These are phyloP conservation scores for Nasua narica DNA, from an alignment of 2,797 vertebrate genomes.

Conservation along the genomic window DNA sequence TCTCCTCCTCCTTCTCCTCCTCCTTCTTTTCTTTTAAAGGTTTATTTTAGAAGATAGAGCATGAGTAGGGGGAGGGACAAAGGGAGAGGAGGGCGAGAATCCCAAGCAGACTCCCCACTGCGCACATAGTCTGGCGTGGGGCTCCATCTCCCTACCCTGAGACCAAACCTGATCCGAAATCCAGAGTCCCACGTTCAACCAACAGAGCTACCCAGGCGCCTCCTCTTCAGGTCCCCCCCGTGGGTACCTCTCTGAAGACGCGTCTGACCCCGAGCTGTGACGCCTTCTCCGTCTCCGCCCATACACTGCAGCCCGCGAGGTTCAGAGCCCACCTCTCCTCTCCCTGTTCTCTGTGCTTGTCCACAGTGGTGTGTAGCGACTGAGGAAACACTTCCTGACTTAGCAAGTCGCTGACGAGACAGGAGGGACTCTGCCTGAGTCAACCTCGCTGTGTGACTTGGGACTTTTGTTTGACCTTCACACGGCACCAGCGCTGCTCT, in stretches of 20 bases:
- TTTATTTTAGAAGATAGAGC: background rate
- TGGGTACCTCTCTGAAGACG: background rate
- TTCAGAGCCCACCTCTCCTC: background rate
- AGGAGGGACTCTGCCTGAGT: too few species aligned
- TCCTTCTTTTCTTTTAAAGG: too few species aligned
- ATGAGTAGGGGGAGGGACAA: background rate
- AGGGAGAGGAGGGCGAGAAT: background rate
- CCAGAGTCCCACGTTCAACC: background rate
- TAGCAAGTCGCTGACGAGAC: background rate
- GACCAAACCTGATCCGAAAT: background rate
- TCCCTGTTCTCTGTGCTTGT: background rate
- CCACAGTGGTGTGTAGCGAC: too few species aligned
- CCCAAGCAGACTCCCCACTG: background rate
- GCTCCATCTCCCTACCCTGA: background rate
- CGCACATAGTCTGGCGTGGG: rapidly evolving
- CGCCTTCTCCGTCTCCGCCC: background rate
- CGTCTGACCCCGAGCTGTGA: rapidly evolving
- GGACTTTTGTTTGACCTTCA: background rate
- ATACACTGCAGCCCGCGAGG: rapidly evolving
- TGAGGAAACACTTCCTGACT: background rate
- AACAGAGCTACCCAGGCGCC: background rate
- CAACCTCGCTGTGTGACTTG: background rate
- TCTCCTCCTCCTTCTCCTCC: background rate
- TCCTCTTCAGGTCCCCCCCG: background rate
- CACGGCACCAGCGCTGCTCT: background rate